Base-by-base conservation (phyloP, 92 coral and sea anemone genomes). In the Metridium senile region DNA sequence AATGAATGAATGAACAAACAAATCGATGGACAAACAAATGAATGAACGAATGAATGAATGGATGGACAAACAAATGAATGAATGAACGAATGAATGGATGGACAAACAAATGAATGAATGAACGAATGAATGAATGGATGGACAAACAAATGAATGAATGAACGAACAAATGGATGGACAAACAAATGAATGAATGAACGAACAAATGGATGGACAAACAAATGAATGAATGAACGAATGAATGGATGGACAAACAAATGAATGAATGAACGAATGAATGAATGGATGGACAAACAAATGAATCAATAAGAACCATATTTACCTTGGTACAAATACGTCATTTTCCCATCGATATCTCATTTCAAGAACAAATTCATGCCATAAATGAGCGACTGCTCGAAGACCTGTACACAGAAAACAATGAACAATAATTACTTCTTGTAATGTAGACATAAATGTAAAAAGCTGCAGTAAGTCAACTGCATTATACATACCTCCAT, bases 291-390 rank as follows among this genome's bases (percentile, higher is more conserved):
- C 49, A 39, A 39, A 13, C 13, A 39, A 39, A 39, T 39, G 49
- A 39, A 6, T 39, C 49, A 39, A 39, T 6, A 4, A 39, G 13
- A 39, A 39, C 13, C 49, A 4, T 39, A 39, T 4, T 18, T 76
- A 95, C 99, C 96, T 89, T 18, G 99, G 95, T 49, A 95, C 90
- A 80, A 95, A 91, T 52, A 95, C 74, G 33, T 93, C 91, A 74
- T 90, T 90, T 79, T 95, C 99, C 99, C 99, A 95, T 69, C 99
- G 85, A 79, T 92, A 92, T 66, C 99, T 82, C 99, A 95, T 95
- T 74, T 95, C 99, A 53, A 95, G 65, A 10, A 93, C 94, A 87
- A 95, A 95, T 74, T 95, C 99, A 72, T 92, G 99, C 99, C 99
- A 95, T 20, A 95, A 63, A 81, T 92, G 97, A 32, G 99, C 99